Evolutionary conservation across 2,797 vertebrate species (phyloP), one percentile per base, ranked within the genome.

Genomic region (Hydrophis major): DNA sequence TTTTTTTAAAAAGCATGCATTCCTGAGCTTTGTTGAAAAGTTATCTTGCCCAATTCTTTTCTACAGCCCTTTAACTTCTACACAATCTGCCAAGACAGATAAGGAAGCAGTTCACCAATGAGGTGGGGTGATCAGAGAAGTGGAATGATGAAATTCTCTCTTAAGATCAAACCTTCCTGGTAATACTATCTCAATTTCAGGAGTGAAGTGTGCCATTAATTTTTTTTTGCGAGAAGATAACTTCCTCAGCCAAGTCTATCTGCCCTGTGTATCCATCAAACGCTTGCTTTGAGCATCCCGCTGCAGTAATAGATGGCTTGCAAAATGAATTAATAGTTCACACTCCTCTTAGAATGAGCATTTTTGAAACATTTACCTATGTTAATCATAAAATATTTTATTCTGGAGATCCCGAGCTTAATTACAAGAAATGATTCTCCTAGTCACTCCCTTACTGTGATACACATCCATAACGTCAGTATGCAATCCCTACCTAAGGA

Each of bases 121-220:
- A 89, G 89, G 86, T 91, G 89, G 92, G 66, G 86, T 92, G 57
- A 50, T 55, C 66, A 90, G 86, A 13, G 63, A 47, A 25, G 63
- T 94, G 86, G 91, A 94, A 96, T 92, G 89, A 96, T 95, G 22
- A 95, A 94, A 86, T 94, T 95, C 74, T 95, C 94, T 63, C 87
- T 94, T 86, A 27, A 5, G 69, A 86, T 94, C 90, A 93, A 95
- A 87, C 13, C 10, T 53, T 93, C 94, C 87, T 92, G 92, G 90
- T 95, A 95, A 96, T 94, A 93, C 74, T 28, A 92, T 96, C 95
- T 95, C 92, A 93, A 6, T 96, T 93, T 94, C 92, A 86, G 87
- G 92, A 95, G 94, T 86, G 74, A 95, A 96, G 66, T 83, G 94
- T 95, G 86, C 59, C 88, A 94, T 96, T 96, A 94, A 87, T 95